These are phyloP conservation scores for Heteropelma amictum DNA, from an alignment of 2,888 invertebrate species.

Conservation along the genomic window DNA sequence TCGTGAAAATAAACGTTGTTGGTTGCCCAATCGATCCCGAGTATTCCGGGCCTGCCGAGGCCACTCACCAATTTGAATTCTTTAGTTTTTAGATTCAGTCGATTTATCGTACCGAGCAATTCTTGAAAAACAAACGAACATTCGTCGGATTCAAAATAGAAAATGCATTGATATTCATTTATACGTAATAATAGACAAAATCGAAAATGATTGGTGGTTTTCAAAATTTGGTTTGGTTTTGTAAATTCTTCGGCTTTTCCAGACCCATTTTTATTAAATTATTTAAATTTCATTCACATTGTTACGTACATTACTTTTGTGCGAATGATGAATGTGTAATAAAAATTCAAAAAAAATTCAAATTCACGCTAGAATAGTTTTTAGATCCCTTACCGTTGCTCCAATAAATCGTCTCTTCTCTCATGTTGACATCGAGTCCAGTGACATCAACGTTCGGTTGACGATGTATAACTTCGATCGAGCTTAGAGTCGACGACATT, in stretches of 20 bases:
- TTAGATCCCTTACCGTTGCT: conserved; percentile 70
- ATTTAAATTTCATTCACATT: no score
- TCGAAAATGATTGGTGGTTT: no score
- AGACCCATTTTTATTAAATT: no score
- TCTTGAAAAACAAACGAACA: conserved; percentile 58
- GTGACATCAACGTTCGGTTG: conserved; percentile 73
- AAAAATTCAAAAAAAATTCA: background rate
- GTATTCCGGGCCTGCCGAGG: conserved; percentile 79
- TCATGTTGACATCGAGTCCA: conserved; percentile 80
- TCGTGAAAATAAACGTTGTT: conserved; percentile 85
- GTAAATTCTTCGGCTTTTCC: no score
- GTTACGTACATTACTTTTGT: no score
- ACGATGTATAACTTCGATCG: conserved; percentile 65
- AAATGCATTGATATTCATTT: no score
- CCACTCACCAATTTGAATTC: conserved; percentile 72
- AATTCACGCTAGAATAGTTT: background rate
- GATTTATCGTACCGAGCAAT: conserved; percentile 65
- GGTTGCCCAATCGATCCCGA: conserved; percentile 87
- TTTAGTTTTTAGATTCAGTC: conserved; percentile 73
- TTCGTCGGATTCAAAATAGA: no score
- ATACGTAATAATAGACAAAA: no score
- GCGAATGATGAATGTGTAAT: no score
- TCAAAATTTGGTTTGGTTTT: no score
- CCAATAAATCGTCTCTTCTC: conserved; percentile 79
- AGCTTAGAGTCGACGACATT: conserved; percentile 61